These are phyloP conservation scores for Ochotona curzoniae DNA, from an alignment of 2,113 vertebrate species.

Conservation along the genomic window DNA sequence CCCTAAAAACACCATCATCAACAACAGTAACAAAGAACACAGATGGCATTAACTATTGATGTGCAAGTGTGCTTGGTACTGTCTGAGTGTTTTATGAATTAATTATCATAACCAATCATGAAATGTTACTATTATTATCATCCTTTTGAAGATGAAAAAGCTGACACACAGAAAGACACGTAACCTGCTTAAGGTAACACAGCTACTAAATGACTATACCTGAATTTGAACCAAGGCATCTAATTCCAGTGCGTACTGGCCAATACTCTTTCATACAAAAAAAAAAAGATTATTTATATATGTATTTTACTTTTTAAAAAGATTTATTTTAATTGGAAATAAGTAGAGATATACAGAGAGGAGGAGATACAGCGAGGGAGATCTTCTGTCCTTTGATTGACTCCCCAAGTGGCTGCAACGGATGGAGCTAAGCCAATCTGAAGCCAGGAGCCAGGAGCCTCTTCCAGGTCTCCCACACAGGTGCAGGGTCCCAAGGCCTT, in stretches of 20 bases:
- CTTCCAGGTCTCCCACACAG: too few relatives aligned
- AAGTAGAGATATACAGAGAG: too few relatives aligned
- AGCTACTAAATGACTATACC: constrained; percentile 5
- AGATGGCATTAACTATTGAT: not conserved
- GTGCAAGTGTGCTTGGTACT: not conserved
- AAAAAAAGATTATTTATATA: too few relatives aligned
- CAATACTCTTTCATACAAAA: too few relatives aligned
- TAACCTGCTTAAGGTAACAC: not conserved
- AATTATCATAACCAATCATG: not conserved
- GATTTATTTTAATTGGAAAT: too few relatives aligned
- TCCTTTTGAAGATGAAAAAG: not conserved
- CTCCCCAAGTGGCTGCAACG: too few relatives aligned
- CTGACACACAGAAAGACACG: not conserved
- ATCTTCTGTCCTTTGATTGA: too few relatives aligned
- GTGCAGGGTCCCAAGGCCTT: too few relatives aligned
- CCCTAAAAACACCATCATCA: not conserved
- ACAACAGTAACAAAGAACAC: not conserved
- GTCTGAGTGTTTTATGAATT: not conserved
- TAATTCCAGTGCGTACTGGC: not conserved
- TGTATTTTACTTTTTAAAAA: too few relatives aligned
- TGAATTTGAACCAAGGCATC: not conserved
- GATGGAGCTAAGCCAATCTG: too few relatives aligned
- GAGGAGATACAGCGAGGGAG: too few relatives aligned
- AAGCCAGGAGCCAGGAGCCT: too few relatives aligned
- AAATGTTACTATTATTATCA: not conserved